Base-by-base conservation (phyloP, 2,113 vertebrate species). In the Rynchops niger region DNA sequence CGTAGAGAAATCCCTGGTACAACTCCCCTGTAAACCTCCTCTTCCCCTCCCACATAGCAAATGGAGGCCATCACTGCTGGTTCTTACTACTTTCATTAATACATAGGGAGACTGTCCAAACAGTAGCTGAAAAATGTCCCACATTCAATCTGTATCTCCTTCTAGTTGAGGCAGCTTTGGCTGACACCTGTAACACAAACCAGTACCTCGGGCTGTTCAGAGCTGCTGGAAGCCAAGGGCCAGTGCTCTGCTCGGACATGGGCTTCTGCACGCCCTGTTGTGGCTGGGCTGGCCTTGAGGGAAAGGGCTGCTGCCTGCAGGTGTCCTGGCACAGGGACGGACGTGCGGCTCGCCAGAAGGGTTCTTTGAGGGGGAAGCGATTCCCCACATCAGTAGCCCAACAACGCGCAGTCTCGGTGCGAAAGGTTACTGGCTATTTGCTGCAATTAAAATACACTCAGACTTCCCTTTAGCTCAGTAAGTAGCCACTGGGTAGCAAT, bases 161-260 rank as follows among this genome's bases (percentile, higher is more conserved):
- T 21, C 12, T 38, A 16, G 65, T 1, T 36, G 82, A 56, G 92
- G 43, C 66, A 63, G 71, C 82, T 72, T 42, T 90, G 85, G 32
- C 32, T 83, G 50, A 25, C 53, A 34, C 26, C 47, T 49, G 50
- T n/a, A 16, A 6, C 29, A 40, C 59, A 47, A 7, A 5, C 38
- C 18, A 8, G 40, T 20, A 11, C 67, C 52, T 42, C 0, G 1
- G 67, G 62, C 89, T 30, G 49, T 30, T 80, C 38, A 0, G 6
- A 55, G 52, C 3, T 63, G 32, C 93, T 83, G 89, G 45, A 27
- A 65, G 70, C 49, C 3, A 9, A 53, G 73, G 49, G 61, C 43
- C 1, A 0, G 36, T 0, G 0, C 36, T 45, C 20, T 53, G 26
- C 76, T 76, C 0, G 0, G 66, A 4, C 58, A 3, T 0, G 0